Evolutionary conservation across 1,140 invertebrate genomes (phyloP), one percentile per base, ranked within the genome.

Genomic region (Drosophila takahashii): DNA sequence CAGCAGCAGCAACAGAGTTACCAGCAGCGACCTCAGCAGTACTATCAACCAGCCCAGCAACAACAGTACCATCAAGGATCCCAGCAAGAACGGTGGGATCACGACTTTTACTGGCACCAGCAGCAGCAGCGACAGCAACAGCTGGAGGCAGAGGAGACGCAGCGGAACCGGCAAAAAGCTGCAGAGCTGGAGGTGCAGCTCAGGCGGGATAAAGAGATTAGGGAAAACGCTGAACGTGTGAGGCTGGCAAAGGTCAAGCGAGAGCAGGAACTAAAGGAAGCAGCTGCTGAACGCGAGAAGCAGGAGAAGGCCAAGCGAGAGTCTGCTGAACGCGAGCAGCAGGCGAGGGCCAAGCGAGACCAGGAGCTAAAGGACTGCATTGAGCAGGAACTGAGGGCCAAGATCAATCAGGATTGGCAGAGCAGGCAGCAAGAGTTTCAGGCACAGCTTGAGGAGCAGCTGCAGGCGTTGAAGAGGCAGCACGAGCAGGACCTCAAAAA

Each of bases 381-480:
- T 41, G 15, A 39, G 9, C 9, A 45, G 13, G 42, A 22, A 22
- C 42, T 45, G 18, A 22, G 10, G 8, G 18, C 1, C 0, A 22
- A 22, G 42, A 10, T 44, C 42, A 44, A 22, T 5, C 5, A 4
- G 42, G 42, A 44, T 11, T n/a, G 41, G 22, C 37, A 54, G 13
- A 10, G 9, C 8, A 32, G 9, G 16, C 6, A 44, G 0, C 22
- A 45, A 18, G 37, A 8, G 44, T 39, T 66, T 2, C 16, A 62
- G 5, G 34, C 22, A 11, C 16, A 65, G 56, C 9, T 65, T n/a
- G 4, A 45, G 54, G 15, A 2, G 11, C 50, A 16, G 6, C n/a
- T 52, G 11, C 27, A 66, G 0, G 3, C 34, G n/a, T n/a, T 71
- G 7, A 51, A 64, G 11, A 22, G 58, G n/a, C 51, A 79, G 18